Evolutionary conservation across 2,797 vertebrate species (phyloP), one percentile per base, ranked within the genome.

Genomic region (Dendrocincla tyrannina): DNA sequence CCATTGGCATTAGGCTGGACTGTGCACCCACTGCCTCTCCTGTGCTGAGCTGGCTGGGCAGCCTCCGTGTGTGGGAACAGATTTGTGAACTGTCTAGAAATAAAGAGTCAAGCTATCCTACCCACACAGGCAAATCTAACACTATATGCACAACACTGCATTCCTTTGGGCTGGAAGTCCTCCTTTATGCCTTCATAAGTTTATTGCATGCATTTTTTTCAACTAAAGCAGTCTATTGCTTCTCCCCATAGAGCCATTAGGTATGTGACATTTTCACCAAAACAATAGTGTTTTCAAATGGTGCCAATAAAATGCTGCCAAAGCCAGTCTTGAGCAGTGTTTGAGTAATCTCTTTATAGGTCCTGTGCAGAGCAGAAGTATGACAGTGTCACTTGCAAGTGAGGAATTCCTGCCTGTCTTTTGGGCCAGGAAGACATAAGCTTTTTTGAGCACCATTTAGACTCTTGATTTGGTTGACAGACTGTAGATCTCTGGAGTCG

Each of bases 251-350:
- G 69, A 89, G 89, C 0, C 2, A 88, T 33, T 89, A 91, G 75
- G 35, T 88, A 88, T 75, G 91, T 89, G 89, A 93, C 75, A 81
- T 92, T 96, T 95, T 66, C 72, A 91, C 53, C 47, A 68, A 91
- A 88, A 93, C 72, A 95, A 93, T 42, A 56, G 64, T 20, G 56
- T 94, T 91, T 96, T 93, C 87, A 78, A 52, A 62, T 47, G 23
- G 18, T 88, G 72, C 58, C 64, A 89, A n/a, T 88, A 78, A 87
- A 94, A 94, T 75, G 23, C 49, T 80, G 64, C 17, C 42, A 44
- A n/a, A 72, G 50, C 10, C 46, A 46, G 39, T 44, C 15, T 33
- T 49, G 41, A 80, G 30, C 13, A 55, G 17, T 25, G 13, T 42
- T 72, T 28, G 33, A 62, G 39, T 78, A 58, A 46, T 25, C 27